Evolutionary conservation across 2,797 vertebrate species (phyloP), one percentile per base, ranked within the genome.

Genomic region (Loriculus beryllinus): DNA sequence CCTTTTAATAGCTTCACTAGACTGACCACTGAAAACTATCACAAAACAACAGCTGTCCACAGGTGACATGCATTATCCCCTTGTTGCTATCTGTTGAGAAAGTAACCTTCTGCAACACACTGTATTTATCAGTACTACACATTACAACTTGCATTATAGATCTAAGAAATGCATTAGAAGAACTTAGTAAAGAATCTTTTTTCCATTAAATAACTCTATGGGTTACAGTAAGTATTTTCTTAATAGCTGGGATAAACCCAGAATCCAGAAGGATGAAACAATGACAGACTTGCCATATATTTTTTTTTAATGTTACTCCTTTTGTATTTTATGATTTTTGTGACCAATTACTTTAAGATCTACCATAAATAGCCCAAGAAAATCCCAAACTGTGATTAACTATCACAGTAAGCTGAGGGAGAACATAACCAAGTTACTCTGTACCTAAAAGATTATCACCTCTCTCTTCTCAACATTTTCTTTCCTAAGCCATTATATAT

Each of bases 401-500:
- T 88, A 88, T 86, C 54, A 57, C 35, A 71, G 72, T 62, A 86
- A 74, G 29, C 47, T 68, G 48, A 86, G 18, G 35, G 21, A 86
- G 42, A 93, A 29, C 21, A 39, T 57, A 82, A 92, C 48, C 51
- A 76, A 52, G 65, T 68, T 76, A 92, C 63, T 28, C 40, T 33
- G 33, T 74, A 91, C 70, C 87, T 72, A 16, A 80, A 94, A 83
- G 39, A 75, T 90, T 80, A 87, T 69, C 65, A 75, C 15, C 26
- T 83, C 57, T 78, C 83, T 91, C 57, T 67, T 52, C 45, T 78
- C 28, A 48, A 39, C 1, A 0, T 91, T 91, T 86, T 88, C 63
- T 86, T 93, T 94, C 83, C 57, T 88, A 83, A 92, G 48, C 29
- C 78, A 77, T 94, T 96, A 93, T 54, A 82, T 35, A 91, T 90